These are phyloP conservation scores for Myoxocephalus aenaeus DNA, from an alignment of 2,797 vertebrate genomes.

Conservation along the genomic window DNA sequence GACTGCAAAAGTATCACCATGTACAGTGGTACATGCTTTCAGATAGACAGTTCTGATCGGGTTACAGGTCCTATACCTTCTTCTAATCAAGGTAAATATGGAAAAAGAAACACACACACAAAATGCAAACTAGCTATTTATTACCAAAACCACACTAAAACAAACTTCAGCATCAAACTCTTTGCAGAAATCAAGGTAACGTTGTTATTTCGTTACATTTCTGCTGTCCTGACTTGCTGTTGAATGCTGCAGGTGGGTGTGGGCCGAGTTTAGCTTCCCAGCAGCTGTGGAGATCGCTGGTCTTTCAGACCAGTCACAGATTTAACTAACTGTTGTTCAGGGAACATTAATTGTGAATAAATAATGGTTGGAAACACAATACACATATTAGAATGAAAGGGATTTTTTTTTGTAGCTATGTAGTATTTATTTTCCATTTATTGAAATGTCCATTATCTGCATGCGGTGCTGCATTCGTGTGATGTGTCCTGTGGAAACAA, in stretches of 20 bases:
- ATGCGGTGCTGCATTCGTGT: neutral
- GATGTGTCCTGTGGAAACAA: neutral
- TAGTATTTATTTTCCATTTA: neutral
- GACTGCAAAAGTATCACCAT: constrained; percentile 74
- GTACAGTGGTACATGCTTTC: constrained; percentile 76
- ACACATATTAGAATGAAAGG: neutral
- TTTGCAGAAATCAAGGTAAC: neutral
- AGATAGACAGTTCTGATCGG: rapidly evolving
- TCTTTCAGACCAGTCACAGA: neutral
- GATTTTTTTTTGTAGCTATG: neutral
- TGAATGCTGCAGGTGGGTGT: neutral
- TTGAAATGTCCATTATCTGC: neutral
- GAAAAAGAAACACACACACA: neutral
- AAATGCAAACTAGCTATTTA: neutral
- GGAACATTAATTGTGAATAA: neutral
- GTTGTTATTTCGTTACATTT: neutral
- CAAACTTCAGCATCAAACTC: neutral
- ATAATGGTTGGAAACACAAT: neutral
- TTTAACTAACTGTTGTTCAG: neutral
- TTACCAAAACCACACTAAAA: neutral
- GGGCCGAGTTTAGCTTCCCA: neutral
- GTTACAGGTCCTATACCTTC: neutral
- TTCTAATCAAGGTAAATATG: constrained; percentile 54
- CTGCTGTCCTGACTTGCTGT: neutral
- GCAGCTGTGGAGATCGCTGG: neutral